Base-by-base conservation (phyloP, 2,888 invertebrate species). In the Acronicta aceris region DNA sequence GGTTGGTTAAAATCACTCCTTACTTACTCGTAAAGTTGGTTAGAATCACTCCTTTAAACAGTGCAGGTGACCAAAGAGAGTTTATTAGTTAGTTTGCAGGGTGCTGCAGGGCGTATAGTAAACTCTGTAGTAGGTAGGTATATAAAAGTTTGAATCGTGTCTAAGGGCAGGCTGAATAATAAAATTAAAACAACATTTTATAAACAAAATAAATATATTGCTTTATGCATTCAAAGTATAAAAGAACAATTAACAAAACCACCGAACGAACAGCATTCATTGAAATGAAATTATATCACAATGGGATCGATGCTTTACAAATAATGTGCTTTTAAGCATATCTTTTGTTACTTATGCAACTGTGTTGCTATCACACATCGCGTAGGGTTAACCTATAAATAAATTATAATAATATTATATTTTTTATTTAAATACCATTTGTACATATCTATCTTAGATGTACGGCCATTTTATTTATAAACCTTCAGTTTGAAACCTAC, bases 151-250 rank as follows among this genome's bases (percentile, higher is more conserved):
- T 2, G 4, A 12, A 3, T 10, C 0, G 10, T n/a, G n/a, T n/a
- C n/a, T n/a, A 12, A 1, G 12, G 43, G 7, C 1, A 13, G 13
- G 12, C 6, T 33, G 12, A 21, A 3, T n/a, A n/a, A 15, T 16
- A 1, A 75, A 90, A 84, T 12, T 86, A 63, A 91, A 88, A 92
- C 81, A 71, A 69, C 73, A 73, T 25, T 52, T 46, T 69, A 66
- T 86, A 86, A 84, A 85, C 80, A 91, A 91, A 89, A 90, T 90
- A 87, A 76, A 77, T 78, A 88, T 89, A 89, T 91, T 89, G 88
- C 86, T 91, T 90, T 88, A 89, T 89, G 87, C 84, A 81, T 87
- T 84, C 70, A 83, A 87, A 84, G 81, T 90, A 89, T 81, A 90
- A 90, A 90, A 85, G 73, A 86, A 87, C 81, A 71, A 80, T 78